Conservation (phyloP, 2,113 vertebrate species). For the Corynorhinus townsendii region DNA sequence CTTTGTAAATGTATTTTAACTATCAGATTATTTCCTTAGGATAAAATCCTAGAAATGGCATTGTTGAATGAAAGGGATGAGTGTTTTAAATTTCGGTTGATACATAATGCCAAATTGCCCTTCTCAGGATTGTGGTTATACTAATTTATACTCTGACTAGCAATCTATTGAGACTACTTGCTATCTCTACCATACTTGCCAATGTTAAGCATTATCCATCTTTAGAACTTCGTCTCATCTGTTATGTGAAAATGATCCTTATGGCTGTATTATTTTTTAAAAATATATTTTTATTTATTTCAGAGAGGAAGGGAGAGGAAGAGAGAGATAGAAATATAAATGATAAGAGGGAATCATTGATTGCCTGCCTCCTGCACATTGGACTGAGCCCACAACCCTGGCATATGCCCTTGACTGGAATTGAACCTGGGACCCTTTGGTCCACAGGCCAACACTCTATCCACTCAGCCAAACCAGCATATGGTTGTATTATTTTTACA, state of each 20-base stretch:
- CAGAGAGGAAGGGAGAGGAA: too few relatives aligned
- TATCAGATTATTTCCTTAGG: slow-evolving; percentile 5
- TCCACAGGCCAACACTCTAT: too few relatives aligned
- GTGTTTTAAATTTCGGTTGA: neutral
- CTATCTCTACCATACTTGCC: neutral
- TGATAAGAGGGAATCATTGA: too few relatives aligned
- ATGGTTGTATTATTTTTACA: neutral
- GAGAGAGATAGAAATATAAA: too few relatives aligned
- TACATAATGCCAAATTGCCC: neutral
- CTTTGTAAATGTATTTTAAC: neutral
- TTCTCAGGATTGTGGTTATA: neutral
- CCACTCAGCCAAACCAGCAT: too few relatives aligned
- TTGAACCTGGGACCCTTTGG: too few relatives aligned
- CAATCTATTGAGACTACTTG: neutral
- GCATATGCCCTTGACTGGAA: too few relatives aligned
- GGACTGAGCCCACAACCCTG: too few relatives aligned
- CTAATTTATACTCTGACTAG: neutral
- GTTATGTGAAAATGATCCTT: neutral
- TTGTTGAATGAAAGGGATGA: neutral
- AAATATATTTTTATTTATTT: too few relatives aligned
- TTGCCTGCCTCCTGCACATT: too few relatives aligned
- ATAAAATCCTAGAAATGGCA: neutral
- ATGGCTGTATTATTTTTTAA: neutral
- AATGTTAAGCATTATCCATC: neutral
- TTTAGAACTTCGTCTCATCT: slow-evolving; percentile 7